A percentile compares a stretch with the other conserved stretches of the same genome.
Evolutionary conservation across 64 coral and sea anemone species (phyloP).

Genomic region (Cladopsammia gracilis): DNA sequence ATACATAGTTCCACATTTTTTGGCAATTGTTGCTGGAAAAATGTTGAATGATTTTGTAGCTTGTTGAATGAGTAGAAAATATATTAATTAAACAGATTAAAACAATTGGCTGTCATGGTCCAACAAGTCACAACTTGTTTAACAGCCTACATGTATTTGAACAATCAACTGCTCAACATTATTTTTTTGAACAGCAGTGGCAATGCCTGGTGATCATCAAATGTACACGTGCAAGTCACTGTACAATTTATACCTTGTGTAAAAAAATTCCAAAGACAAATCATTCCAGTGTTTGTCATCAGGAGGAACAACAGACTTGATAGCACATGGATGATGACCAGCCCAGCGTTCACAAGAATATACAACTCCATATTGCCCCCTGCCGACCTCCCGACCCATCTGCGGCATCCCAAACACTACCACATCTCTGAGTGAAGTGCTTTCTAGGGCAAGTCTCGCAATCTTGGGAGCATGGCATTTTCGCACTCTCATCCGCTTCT

Average conservation of each 20-base stretch:
- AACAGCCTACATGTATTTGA: no score
- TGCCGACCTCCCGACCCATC: slow-evolving; percentile 92
- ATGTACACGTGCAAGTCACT: not conserved
- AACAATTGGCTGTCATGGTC: no score
- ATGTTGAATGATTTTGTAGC: no score
- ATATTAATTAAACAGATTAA: no score
- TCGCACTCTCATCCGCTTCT: slow-evolving; percentile 85
- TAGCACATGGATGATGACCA: slow-evolving; percentile 91
- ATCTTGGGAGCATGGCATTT: slow-evolving; percentile 94
- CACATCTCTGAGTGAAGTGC: slow-evolving; percentile 94
- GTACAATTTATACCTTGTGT: slow-evolving; percentile 71
- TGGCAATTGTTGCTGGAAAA: no score
- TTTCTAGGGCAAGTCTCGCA: slow-evolving; percentile 93
- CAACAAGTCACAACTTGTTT: no score
- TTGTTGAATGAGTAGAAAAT: no score
- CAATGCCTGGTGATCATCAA: no score
- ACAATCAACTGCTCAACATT: no score
- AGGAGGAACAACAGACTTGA: slow-evolving; percentile 98
- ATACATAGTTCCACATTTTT: no score
- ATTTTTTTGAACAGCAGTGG: no score
- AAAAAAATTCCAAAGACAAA: slow-evolving; percentile 94
- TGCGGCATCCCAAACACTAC: slow-evolving; percentile 97
- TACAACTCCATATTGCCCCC: slow-evolving; percentile 98
- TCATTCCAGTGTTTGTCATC: slow-evolving; percentile 99
- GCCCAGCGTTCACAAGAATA: slow-evolving; percentile 98